phyloP scores from a whole-genome alignment of 2,113 vertebrate genomes.

The Sylvilagus bachmani region DNA sequence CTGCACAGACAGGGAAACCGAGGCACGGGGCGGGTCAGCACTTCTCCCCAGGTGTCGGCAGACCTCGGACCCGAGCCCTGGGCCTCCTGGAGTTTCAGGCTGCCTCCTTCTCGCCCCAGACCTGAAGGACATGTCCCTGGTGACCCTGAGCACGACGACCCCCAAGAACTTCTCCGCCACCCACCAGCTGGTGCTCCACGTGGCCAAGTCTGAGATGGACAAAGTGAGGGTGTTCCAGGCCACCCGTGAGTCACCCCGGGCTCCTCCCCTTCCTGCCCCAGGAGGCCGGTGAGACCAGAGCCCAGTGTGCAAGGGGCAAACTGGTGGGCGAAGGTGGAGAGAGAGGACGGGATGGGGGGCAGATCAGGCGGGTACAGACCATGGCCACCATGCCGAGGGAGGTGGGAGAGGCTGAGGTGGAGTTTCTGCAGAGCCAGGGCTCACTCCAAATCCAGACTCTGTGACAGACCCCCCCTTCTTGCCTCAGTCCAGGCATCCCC shows the following conservation, averaged over 20 bases:
- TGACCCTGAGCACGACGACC: slow-evolving; percentile 92
- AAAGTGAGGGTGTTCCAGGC: slow-evolving; percentile 91
- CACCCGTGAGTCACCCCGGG: slow-evolving; percentile 57
- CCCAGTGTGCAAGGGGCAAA: not conserved
- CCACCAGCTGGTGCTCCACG: slow-evolving; percentile 91
- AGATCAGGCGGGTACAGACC: accelerated
- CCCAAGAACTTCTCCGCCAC: slow-evolving; percentile 89
- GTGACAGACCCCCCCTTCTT: not conserved
- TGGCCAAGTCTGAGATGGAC: slow-evolving; percentile 88
- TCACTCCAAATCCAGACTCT: not conserved
- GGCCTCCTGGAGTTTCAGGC: accelerated
- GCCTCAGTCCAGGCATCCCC: not conserved
- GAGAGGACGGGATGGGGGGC: not conserved
- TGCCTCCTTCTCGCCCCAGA: slow-evolving; percentile 80
- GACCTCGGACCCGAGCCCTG: not conserved
- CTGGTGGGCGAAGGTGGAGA: accelerated
- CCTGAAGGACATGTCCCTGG: slow-evolving; percentile 93
- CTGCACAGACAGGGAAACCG: not conserved
- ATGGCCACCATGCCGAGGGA: not conserved
- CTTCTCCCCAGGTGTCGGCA: not conserved
- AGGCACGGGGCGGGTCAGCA: not conserved
- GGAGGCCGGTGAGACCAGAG: accelerated
- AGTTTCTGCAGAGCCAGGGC: not conserved
- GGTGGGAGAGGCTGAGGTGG: accelerated
- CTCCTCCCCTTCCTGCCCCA: not conserved